Percentiles rank a stretch among this genome's conserved stretches.
phyloP scores from a whole-genome alignment of 2,888 invertebrate genomes.

The Mesochorus sp. region DNA sequence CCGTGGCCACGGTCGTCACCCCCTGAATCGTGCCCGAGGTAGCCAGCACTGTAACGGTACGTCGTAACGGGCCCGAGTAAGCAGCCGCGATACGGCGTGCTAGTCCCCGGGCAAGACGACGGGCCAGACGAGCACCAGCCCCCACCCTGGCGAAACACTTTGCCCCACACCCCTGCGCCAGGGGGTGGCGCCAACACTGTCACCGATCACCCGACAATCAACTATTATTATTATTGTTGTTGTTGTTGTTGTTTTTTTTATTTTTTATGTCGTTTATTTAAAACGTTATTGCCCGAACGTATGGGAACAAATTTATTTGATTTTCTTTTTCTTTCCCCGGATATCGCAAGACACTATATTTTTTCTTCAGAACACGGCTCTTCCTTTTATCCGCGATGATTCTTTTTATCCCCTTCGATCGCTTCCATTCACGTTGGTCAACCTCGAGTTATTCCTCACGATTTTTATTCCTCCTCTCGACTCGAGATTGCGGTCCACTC shows the following conservation, averaged over 20 bases:
- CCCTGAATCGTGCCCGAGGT: slow-evolving; percentile 68
- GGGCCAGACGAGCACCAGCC: slow-evolving; percentile 86
- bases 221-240: not conserved
- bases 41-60: slow-evolving; percentile 81
- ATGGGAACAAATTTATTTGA: not conserved
- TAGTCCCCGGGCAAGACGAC: slow-evolving; percentile 80
- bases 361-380: slow-evolving; percentile 23
- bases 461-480: slow-evolving; percentile 30
- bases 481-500: slow-evolving; percentile 33
- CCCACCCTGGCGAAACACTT: slow-evolving; percentile 84
- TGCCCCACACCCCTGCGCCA: slow-evolving; percentile 83
- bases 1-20: slow-evolving; percentile 70
- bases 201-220: slow-evolving; percentile 42
- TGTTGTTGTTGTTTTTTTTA: not conserved
- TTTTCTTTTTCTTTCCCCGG: slow-evolving; percentile 1
- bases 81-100: slow-evolving; percentile 83
- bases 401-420: not conserved
- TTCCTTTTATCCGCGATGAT: slow-evolving; percentile 9
- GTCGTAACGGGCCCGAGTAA: slow-evolving; percentile 84
- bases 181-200: slow-evolving; percentile 83
- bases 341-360: not conserved
- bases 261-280: too few relatives aligned
- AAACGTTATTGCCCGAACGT: too few relatives aligned
- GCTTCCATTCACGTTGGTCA: not conserved
- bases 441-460: slow-evolving; percentile 28